Percentiles rank a stretch among this genome's conserved stretches.
These are phyloP conservation scores for Edolisoma coerulescens DNA, from an alignment of 2,113 vertebrate genomes.

Conservation along the genomic window DNA sequence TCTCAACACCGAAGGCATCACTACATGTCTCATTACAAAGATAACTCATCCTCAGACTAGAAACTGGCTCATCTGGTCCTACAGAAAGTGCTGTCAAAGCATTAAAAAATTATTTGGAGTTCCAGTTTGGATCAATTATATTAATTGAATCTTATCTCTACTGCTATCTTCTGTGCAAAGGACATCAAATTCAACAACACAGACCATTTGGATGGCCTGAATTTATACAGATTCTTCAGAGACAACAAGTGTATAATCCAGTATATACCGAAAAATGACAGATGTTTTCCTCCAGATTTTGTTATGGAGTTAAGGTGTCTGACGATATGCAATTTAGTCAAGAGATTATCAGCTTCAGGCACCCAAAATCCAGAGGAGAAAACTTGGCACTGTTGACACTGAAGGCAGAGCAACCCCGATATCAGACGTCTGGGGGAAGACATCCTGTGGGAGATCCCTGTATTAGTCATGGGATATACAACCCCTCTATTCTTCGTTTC, in stretches of 20 bases:
- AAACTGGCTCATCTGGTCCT: not conserved
- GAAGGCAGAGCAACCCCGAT: not conserved
- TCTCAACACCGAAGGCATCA: not conserved
- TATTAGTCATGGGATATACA: not conserved
- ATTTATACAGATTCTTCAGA: not conserved
- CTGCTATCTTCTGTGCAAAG: not conserved
- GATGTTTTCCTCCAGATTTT: not conserved
- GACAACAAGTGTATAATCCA: not conserved
- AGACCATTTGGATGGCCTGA: not conserved
- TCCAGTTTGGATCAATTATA: not conserved
- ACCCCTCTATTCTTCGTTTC: not conserved
- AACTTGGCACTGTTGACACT: fast-evolving
- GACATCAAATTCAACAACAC: not conserved
- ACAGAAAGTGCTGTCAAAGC: not conserved
- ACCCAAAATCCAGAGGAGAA: not conserved
- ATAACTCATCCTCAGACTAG: not conserved
- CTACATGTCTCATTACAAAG: not conserved
- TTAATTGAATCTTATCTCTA: not conserved
- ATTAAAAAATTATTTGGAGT: not conserved
- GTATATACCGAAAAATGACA: not conserved
- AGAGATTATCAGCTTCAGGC: not conserved
- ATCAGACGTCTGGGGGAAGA: not conserved
- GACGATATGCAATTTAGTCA: not conserved
- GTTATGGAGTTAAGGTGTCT: not conserved
- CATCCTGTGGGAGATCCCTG: not conserved